phyloP scores from a whole-genome alignment of 2,113 vertebrate genomes.

The Callocephalon fimbriatum region DNA sequence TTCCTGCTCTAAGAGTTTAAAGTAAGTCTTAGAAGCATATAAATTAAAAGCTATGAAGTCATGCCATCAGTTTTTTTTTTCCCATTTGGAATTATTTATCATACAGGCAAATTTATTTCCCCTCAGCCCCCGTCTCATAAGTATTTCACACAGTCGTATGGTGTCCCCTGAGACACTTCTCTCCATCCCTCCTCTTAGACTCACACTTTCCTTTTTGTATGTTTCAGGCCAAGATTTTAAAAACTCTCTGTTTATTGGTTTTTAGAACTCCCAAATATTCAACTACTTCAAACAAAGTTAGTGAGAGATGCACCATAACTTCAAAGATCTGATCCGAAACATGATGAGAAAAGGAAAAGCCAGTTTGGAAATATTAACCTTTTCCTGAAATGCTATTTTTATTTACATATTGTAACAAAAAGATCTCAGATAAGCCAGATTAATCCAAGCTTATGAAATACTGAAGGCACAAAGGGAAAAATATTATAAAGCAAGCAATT shows the following conservation, averaged over 20 bases:
- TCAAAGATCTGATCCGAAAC: not conserved
- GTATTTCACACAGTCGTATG: not conserved
- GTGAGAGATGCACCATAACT: not conserved
- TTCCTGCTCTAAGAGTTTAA: not conserved
- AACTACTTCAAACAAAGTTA: not conserved
- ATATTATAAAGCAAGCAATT: not conserved
- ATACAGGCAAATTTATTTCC: not conserved
- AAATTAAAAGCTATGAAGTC: not conserved
- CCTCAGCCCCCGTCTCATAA: accelerated
- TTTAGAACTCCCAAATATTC: not conserved
- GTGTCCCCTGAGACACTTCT: not conserved
- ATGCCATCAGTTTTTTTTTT: not conserved
- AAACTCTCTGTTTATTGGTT: not conserved
- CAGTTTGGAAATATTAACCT: not conserved
- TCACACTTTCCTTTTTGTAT: not conserved
- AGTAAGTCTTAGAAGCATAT: not conserved
- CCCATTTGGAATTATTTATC: not conserved
- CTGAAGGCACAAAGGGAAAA: not conserved
- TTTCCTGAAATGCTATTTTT: conserved; percentile 25
- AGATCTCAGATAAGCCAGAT: not conserved
- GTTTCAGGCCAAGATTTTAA: not conserved
- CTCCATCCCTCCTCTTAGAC: not conserved
- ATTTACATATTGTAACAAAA: conserved; percentile 10
- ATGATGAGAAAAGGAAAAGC: not conserved
- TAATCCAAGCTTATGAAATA: conserved; percentile 22